phyloP scores from a whole-genome alignment of 2,113 vertebrate genomes.

The Limnothrissa miodon region DNA sequence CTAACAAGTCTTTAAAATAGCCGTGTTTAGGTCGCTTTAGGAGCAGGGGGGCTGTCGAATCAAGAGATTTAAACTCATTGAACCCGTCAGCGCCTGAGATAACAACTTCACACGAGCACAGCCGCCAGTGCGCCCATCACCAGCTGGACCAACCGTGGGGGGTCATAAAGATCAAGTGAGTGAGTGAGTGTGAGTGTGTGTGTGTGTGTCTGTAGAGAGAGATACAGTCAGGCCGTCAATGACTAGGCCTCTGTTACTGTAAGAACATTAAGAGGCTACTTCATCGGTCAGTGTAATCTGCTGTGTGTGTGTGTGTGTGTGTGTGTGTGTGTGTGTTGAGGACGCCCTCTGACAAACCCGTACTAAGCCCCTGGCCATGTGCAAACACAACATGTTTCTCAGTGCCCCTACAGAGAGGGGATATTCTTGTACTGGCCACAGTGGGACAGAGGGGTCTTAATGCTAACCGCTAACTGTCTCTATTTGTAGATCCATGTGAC shows the following conservation, averaged over 20 bases:
- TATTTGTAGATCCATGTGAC: neutral
- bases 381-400: conserved; percentile 10
- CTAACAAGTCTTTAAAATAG: neutral
- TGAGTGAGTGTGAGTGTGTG: neutral
- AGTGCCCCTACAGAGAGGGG: neutral
- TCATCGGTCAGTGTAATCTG: conserved; percentile 19
- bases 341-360: neutral
- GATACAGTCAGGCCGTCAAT: conserved; percentile 18
- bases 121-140: neutral
- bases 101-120: neutral
- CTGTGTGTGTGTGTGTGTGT: too few species aligned
- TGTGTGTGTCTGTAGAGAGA: neutral
- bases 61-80: conserved; percentile 1
- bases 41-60: neutral
- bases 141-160: neutral
- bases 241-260: conserved; percentile 20
- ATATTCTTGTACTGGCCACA: neutral
- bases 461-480: neutral
- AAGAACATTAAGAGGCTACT: conserved; percentile 10
- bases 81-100: neutral
- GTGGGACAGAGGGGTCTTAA: neutral
- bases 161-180: neutral
- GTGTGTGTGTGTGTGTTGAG: too few species aligned
- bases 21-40: neutral
- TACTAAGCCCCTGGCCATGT: conserved; percentile 1